Evolutionary conservation across 2,113 vertebrate species (phyloP), one percentile per base, ranked within the genome.

Genomic region (Heteronetta atricapilla): DNA sequence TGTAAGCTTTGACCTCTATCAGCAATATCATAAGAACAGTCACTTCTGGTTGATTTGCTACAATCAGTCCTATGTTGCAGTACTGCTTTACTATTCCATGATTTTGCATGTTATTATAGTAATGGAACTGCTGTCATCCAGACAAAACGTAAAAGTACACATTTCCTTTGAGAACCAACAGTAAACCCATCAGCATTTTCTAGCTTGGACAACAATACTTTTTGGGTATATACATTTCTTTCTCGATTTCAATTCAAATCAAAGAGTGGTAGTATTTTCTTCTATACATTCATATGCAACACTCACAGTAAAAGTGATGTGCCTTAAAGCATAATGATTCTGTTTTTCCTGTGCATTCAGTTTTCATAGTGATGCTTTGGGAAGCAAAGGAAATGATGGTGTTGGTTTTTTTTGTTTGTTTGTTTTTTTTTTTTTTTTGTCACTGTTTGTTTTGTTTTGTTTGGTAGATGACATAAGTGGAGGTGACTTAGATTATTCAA

Each of bases 111-210:
- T 42, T 52, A 86, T 78, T 81, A 52, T 2, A 74, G 34, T 36
- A 93, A 90, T 78, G 85, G 36, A 52, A 88, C 12, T 31, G 56
- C 52, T 91, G 48, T 86, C 88, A 83, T 64, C 42, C 29, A 80
- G 40, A 81, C 16, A 93, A 85, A 92, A 82, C 31, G 23, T 46
- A 42, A 40, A 93, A 82, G 34, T 3, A 73, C 13, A 14, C 22
- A 14, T 67, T 86, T 82, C 86, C 53, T 74, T 79, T 52, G 80
- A 82, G 70, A 93, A 86, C 23, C 29, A 8, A 70, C 7, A 44
- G 55, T 38, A 90, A 77, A 2, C 7, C 10, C 18, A 68, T 66
- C 6, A 4, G 4, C 40, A 48, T 83, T 74, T 88, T 59, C 67
- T 46, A 86, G 42, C 22, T 83, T 33, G 15, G 46, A 73, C 53